A percentile compares a stretch with the other conserved stretches of the same genome.
These are phyloP conservation scores for Cyprinella venusta DNA, from an alignment of 2,797 vertebrate genomes.

Conservation along the genomic window DNA sequence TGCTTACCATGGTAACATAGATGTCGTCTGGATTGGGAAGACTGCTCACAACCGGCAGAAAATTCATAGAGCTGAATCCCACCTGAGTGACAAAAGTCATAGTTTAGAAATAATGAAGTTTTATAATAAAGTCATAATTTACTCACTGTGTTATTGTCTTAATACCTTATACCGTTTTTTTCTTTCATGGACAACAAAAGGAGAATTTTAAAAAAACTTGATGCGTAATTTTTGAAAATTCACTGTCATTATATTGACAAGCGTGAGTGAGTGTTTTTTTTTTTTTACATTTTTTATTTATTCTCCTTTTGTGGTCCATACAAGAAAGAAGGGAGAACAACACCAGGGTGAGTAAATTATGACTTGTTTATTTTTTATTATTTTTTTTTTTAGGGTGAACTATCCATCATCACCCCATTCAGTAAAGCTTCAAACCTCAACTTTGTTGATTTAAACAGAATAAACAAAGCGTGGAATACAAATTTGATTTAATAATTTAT, in stretches of 20 bases:
- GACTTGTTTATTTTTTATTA: not conserved
- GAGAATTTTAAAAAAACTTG: too few relatives aligned
- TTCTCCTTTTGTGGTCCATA: not conserved
- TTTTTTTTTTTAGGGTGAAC: not conserved
- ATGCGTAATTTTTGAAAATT: too few relatives aligned
- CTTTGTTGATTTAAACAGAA: not conserved
- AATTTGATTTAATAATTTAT: not conserved
- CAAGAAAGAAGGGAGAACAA: not conserved
- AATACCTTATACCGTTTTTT: too few relatives aligned
- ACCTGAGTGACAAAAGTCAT: too few relatives aligned
- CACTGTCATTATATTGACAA: too few relatives aligned
- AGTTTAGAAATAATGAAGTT: too few relatives aligned
- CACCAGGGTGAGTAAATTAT: not conserved
- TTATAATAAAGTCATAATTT: too few relatives aligned
- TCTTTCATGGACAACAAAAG: too few relatives aligned
- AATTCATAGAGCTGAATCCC: not conserved
- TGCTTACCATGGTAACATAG: slow-evolving; percentile 38
- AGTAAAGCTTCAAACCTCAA: not conserved
- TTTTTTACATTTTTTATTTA: too few relatives aligned
- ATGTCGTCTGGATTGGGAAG: slow-evolving; percentile 37
- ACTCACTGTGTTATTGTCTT: too few relatives aligned
- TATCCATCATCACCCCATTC: not conserved
- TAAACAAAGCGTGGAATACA: not conserved
- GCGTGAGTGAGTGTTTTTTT: too few relatives aligned
- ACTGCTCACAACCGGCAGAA: not conserved